phyloP scores from a whole-genome alignment of 2,113 vertebrate genomes.

The Gobio gobio region DNA sequence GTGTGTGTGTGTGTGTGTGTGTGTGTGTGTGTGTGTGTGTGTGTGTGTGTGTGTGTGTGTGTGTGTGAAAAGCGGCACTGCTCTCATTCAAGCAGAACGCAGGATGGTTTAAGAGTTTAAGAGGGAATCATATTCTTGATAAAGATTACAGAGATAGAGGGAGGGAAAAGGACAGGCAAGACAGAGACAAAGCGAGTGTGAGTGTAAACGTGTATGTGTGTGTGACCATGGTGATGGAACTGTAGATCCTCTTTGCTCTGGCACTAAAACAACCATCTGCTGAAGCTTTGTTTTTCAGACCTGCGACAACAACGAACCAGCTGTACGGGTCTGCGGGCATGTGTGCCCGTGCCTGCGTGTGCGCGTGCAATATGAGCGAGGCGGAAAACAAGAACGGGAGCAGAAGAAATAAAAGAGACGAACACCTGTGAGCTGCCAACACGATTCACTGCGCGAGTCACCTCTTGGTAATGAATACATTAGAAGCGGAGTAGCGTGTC shows the following conservation, averaged over 20 bases:
- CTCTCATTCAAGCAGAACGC: neutral
- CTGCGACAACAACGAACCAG: slow-evolving; percentile 58
- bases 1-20: neutral
- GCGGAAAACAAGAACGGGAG: slow-evolving; percentile 28
- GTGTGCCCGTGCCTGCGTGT: slow-evolving; percentile 8
- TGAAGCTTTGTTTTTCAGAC: slow-evolving; percentile 59
- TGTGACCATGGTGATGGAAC: slow-evolving; percentile 33
- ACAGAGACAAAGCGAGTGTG: slow-evolving; percentile 21
- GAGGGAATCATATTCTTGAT: neutral
- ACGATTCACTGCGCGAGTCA: neutral
- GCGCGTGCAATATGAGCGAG: slow-evolving; percentile 22
- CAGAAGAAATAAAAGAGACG: slow-evolving; percentile 40
- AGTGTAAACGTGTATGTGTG: slow-evolving; percentile 36
- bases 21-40: neutral
- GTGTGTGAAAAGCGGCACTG: neutral
- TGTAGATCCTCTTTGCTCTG: slow-evolving; percentile 44
- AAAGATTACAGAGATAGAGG: slow-evolving; percentile 1
- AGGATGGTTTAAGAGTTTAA: neutral
- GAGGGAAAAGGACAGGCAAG: neutral
- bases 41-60: neutral
- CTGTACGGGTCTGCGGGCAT: slow-evolving; percentile 46
- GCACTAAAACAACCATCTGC: slow-evolving; percentile 59
- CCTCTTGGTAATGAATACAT: slow-evolving; percentile 27
- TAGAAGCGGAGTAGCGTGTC: neutral
- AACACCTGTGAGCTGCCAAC: slow-evolving; percentile 47